Evolutionary conservation across 2,113 vertebrate genomes (phyloP).

Genomic region (Callipepla californica): DNA sequence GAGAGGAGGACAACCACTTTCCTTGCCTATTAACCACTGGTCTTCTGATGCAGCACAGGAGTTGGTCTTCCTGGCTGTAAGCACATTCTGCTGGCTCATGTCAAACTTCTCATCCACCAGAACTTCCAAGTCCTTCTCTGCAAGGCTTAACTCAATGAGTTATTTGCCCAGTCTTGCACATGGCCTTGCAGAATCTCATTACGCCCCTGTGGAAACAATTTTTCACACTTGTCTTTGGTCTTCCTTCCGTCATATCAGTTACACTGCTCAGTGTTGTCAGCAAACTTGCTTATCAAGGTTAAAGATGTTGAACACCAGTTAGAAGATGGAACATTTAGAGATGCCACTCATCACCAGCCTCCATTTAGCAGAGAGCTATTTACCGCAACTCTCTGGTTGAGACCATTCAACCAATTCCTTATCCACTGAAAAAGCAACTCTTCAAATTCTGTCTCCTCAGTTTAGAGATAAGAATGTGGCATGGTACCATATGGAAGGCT

Average conservation of each 20-base stretch:
- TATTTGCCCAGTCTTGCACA: neutral
- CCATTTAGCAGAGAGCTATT: neutral
- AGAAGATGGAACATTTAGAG: neutral
- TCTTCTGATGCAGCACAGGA: no score
- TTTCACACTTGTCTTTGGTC: neutral
- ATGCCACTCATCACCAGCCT: neutral
- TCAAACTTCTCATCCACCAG: neutral
- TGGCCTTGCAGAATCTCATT: neutral
- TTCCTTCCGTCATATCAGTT: neutral
- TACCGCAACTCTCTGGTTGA: no score
- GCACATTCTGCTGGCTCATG: neutral
- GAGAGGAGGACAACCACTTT: no score
- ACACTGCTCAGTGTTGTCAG: neutral
- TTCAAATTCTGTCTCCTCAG: neutral
- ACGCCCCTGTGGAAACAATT: neutral
- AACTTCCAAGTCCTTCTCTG: neutral
- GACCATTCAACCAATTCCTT: neutral
- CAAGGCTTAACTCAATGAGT: neutral
- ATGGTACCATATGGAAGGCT: neutral
- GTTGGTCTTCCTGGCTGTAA: no score
- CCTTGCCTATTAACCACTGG: no score
- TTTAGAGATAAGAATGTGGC: neutral
- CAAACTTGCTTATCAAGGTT: neutral
- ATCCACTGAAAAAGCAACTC: neutral
- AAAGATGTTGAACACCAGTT: neutral